phyloP scores from a whole-genome alignment of 1,140 invertebrate genomes.

The Megathymus violae region DNA sequence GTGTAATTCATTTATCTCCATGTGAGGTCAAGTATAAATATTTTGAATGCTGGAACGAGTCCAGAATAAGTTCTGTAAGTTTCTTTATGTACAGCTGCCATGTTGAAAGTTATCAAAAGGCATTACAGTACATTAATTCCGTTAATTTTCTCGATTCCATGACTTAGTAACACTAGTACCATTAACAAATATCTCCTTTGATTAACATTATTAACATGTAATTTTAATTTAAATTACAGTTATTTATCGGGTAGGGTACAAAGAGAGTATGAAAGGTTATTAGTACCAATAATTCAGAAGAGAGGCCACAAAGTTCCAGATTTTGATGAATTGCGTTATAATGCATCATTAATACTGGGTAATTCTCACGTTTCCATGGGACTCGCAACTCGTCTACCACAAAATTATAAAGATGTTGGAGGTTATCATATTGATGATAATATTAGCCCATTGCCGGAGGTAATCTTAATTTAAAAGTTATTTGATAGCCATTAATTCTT shows the following conservation, averaged over 20 bases:
- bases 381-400: conserved; percentile 38
- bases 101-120: too few relatives aligned
- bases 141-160: too few relatives aligned
- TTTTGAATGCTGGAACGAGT: too few relatives aligned
- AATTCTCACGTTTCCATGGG: conserved; percentile 52
- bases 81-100: too few relatives aligned
- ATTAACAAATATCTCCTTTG: too few relatives aligned
- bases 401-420: conserved; percentile 47
- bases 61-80: too few relatives aligned
- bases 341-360: conserved; percentile 48
- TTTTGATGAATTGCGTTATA: conserved; percentile 41
- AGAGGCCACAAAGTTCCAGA: conserved; percentile 38
- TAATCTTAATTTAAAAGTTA: conserved; percentile 41
- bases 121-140: too few relatives aligned
- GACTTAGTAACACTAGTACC: too few relatives aligned
- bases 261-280: conserved; percentile 28
- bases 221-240: conserved; percentile 15
- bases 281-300: conserved; percentile 34
- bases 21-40: too few relatives aligned
- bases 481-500: too few relatives aligned
- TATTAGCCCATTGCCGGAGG: conserved; percentile 46
- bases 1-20: too few relatives aligned
- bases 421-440: conserved; percentile 52
- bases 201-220: not conserved
- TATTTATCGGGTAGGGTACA: conserved; percentile 8